Evolutionary conservation across 2,113 vertebrate species (phyloP).

Genomic region (Dinomys branickii): DNA sequence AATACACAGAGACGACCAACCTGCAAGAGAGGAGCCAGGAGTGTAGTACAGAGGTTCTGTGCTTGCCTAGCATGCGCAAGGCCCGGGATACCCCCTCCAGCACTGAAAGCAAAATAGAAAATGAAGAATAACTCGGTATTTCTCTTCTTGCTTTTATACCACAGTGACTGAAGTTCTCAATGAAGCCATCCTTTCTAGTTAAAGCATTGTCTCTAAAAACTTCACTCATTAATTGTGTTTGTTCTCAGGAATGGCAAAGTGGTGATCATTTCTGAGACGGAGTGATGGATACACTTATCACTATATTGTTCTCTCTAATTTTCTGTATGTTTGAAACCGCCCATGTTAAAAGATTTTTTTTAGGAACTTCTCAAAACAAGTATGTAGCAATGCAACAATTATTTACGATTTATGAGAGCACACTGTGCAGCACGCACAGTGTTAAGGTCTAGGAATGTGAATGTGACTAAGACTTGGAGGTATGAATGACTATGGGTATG

Average conservation of each 20-base stretch:
- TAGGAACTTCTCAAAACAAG: background rate
- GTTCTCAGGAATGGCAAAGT: background rate
- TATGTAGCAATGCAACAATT: background rate
- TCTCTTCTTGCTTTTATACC: background rate
- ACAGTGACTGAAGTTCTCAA: background rate
- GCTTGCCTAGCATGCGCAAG: background rate
- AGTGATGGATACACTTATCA: background rate
- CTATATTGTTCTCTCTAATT: background rate
- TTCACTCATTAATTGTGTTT: background rate
- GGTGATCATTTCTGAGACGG: background rate
- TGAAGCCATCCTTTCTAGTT: background rate
- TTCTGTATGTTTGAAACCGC: background rate
- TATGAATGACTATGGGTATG: background rate
- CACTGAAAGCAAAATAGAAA: background rate
- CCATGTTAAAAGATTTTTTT: background rate
- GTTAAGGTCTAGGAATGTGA: background rate
- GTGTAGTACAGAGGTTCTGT: background rate
- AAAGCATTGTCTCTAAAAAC: background rate
- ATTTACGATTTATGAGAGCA: background rate
- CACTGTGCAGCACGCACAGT: background rate
- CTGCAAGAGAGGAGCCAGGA: background rate
- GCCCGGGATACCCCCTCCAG: background rate
- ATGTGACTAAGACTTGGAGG: background rate
- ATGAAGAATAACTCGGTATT: background rate
- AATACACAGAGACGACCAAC: background rate